Evolutionary conservation across 1,140 invertebrate genomes (phyloP).

Genomic region (Sweltsa coloradensis): DNA sequence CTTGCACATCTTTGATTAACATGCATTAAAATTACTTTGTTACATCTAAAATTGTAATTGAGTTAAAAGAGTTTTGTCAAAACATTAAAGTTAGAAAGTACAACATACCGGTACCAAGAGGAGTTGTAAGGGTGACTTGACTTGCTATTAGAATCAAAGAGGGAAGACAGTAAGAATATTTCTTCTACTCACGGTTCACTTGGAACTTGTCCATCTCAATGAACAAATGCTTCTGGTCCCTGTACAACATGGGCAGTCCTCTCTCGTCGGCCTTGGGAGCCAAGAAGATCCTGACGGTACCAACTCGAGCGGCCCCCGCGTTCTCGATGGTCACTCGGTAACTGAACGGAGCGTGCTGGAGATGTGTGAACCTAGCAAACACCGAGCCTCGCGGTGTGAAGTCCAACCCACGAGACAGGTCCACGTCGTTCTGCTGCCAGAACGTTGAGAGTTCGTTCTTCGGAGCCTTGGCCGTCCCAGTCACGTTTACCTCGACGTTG

Average conservation of each 20-base stretch:
- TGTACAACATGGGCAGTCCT: slow-evolving; percentile 32
- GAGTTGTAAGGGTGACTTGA: no score
- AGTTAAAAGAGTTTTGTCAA: no score
- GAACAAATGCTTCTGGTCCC: slow-evolving; percentile 37
- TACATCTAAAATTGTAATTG: no score
- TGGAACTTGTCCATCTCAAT: slow-evolving; percentile 46
- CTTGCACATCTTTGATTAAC: no score
- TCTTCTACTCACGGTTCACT: slow-evolving; percentile 30
- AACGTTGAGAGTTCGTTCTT: slow-evolving; percentile 38
- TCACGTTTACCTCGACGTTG: slow-evolving; percentile 35
- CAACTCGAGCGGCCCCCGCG: slow-evolving; percentile 14
- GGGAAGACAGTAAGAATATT: no score
- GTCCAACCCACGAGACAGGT: slow-evolving; percentile 61
- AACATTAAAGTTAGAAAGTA: no score
- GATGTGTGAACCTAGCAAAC: slow-evolving; percentile 49
- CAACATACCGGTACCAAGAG: no score
- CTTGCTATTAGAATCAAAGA: no score
- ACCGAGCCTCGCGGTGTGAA: slow-evolving; percentile 57
- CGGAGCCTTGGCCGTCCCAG: slow-evolving; percentile 12
- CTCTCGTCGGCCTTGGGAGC: slow-evolving; percentile 42
- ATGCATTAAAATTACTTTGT: no score
- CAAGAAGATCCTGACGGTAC: slow-evolving; percentile 45
- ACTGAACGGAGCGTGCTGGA: slow-evolving; percentile 47
- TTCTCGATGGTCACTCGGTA: slow-evolving; percentile 25
- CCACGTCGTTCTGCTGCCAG: slow-evolving; percentile 53